phyloP scores from a whole-genome alignment of 2,113 vertebrate genomes.

The Cavia aperea region DNA sequence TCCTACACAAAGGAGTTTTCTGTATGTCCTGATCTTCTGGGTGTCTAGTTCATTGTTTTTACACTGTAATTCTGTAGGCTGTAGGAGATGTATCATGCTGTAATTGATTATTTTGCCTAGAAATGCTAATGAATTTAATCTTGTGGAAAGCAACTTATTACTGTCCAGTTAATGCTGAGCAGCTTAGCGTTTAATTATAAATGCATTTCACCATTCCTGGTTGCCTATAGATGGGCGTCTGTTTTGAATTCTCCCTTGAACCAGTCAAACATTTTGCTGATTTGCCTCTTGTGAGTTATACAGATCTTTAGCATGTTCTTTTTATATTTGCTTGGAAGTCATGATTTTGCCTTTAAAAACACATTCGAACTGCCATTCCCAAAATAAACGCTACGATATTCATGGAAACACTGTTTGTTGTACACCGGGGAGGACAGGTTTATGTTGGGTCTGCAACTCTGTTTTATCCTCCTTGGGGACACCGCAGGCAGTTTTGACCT shows the following conservation, averaged over 20 bases:
- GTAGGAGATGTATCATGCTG: not conserved
- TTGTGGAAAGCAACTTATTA: not conserved
- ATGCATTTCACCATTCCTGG: not conserved
- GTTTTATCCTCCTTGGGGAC: slow-evolving; percentile 17
- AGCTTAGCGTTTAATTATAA: slow-evolving; percentile 26
- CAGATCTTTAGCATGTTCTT: not conserved
- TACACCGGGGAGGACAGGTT: not conserved
- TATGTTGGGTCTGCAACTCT: not conserved
- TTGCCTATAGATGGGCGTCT: not conserved
- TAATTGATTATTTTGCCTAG: not conserved
- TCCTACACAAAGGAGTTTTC: not conserved
- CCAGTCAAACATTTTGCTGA: not conserved
- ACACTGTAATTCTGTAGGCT: not conserved
- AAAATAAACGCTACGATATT: not conserved
- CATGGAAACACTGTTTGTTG: not conserved
- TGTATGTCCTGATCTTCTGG: not conserved
- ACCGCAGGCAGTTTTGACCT: slow-evolving; percentile 8
- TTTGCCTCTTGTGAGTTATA: not conserved
- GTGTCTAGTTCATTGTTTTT: slow-evolving; percentile 11
- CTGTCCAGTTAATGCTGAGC: not conserved
- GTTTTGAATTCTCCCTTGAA: not conserved
- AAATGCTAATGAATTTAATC: slow-evolving; percentile 28
- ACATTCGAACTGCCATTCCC: not conserved
- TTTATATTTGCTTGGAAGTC: slow-evolving; percentile 20
- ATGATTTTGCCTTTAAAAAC: slow-evolving; percentile 10